Base-by-base conservation (phyloP, 2,797 vertebrate species). In the Lepus oiostolus region DNA sequence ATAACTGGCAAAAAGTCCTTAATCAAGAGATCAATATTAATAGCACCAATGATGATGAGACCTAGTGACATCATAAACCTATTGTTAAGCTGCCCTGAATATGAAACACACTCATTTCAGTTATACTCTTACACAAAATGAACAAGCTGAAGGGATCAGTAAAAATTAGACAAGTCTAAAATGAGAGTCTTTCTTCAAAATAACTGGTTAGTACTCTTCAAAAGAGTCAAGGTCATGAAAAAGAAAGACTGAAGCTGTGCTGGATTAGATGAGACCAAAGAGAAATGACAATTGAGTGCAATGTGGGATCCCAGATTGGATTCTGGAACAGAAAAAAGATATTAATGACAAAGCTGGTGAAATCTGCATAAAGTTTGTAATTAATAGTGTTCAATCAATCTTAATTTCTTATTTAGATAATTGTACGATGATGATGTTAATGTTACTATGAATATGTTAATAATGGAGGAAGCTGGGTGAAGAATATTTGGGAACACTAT, bases 111-210 rank as follows among this genome's bases (percentile, higher is more conserved):
- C 16, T 80, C 30, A 21, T 26, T 74, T 77, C 1, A 32, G 16
- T 52, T 62, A 28, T 50, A 74, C 89, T 80, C 26, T 65, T 88
- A 9, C 26, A 60, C 32, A 72, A 80, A 72, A 32, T 72, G 13
- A 11, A 60, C 54, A 67, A 32, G 71, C 17, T 58, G 47, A 79
- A 71, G 42, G 26, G 72, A 74, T 68, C 24, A 80, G 26, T 68
- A 19, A 79, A 79, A 74, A 77, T 9, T 52, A 91, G 63, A 83
- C 13, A 88, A 70, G 76, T 71, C 22, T 22, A 32, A 81, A 82
- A 62, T 94, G 13, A 50, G 79, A 83, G 77, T 11, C 28, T 54
- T 83, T 80, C 58, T 62, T 92, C 32, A 88, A 90, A 91, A 65
- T 72, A 79, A 50, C 4, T 70, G 62, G n/a, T 63, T 76, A 81